phyloP scores from a whole-genome alignment of 1,140 invertebrate genomes.

The Rhizoglyphus robini region DNA sequence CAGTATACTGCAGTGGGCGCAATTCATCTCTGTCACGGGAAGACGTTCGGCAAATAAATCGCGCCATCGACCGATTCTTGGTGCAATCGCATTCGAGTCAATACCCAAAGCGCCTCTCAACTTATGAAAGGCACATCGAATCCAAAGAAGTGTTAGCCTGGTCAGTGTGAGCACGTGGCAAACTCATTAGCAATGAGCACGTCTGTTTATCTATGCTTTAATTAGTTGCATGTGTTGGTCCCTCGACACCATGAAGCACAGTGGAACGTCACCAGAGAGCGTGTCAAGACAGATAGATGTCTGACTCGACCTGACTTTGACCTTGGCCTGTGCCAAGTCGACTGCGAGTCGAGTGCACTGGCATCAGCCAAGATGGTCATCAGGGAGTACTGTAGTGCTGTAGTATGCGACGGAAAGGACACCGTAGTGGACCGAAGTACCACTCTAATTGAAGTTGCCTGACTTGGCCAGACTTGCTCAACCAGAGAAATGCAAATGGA shows the following conservation, averaged over 20 bases:
- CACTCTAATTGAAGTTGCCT: too few relatives aligned
- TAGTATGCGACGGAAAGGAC: too few relatives aligned
- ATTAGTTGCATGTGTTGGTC: neutral
- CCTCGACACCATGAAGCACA: neutral
- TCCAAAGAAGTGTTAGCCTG: neutral
- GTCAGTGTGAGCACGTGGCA: neutral
- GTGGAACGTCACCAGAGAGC: neutral
- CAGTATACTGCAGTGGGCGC: too few relatives aligned
- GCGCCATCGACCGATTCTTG: neutral
- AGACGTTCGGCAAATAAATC: constrained; percentile 5
- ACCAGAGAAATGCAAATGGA: neutral
- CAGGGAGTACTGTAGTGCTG: too few relatives aligned
- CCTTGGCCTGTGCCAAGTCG: neutral
- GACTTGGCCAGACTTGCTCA: too few relatives aligned
- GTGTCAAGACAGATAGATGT: neutral
- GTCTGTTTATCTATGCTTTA: constrained; percentile 3
- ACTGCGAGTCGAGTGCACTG: too few relatives aligned
- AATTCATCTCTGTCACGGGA: constrained; percentile 4
- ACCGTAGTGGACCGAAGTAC: too few relatives aligned
- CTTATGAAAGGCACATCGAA: neutral
- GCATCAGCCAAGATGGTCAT: too few relatives aligned
- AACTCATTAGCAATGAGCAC: neutral
- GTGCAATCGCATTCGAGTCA: neutral
- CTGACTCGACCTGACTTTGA: neutral
- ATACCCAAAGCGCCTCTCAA: neutral